Evolutionary conservation across 1,140 invertebrate species (phyloP), one percentile per base, ranked within the genome.

Genomic region (Papilio machaon): DNA sequence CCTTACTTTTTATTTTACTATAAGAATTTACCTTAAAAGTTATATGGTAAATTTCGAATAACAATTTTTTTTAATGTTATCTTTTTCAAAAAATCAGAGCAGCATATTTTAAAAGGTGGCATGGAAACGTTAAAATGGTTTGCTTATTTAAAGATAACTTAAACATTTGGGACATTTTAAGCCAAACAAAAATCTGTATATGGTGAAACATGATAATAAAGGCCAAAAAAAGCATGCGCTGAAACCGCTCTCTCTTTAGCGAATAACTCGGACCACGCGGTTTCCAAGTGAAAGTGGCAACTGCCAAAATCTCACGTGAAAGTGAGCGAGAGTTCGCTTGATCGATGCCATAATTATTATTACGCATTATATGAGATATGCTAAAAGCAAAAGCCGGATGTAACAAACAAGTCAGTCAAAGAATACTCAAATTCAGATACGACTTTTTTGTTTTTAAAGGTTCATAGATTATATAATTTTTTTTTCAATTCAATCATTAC

Each of bases 301-400:
- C 88, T 91, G 92, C 92, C 92, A 92, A 94, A 94, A 94, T 92
- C 89, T 92, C 83, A 85, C 83, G 89, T 91, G 93, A 94, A 93
- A 94, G 92, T 88, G 73, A 84, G 86, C 86, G 89, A 91, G 90
- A 90, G 89, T 82, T 80, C 79, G 86, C 80, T 86, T 91, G 93
- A 93, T 94, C 91, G 91, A 91, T 91, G 90, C 89, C 88, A 90
- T 94, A 94, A 94, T 94, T 94, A 94, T 94, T 94, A 94, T 92
- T 93, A 92, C 85, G 90, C 89, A 93, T 92, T 91, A 92, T 90
- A 91, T 83, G 87, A 91, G 90, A 92, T 92, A 91, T 90, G 91
- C 91, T 94, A 92, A 93, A 92, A 91, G 87, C 88, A 85, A 86
- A 86, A 92, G 86, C 90, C 92, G 92, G 92, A 92, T 92, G 89